Percentiles rank a stretch among this genome's conserved stretches.
These are phyloP conservation scores for Pygathrix nemaeus DNA, from an alignment of 2,113 vertebrate species.

Conservation along the genomic window DNA sequence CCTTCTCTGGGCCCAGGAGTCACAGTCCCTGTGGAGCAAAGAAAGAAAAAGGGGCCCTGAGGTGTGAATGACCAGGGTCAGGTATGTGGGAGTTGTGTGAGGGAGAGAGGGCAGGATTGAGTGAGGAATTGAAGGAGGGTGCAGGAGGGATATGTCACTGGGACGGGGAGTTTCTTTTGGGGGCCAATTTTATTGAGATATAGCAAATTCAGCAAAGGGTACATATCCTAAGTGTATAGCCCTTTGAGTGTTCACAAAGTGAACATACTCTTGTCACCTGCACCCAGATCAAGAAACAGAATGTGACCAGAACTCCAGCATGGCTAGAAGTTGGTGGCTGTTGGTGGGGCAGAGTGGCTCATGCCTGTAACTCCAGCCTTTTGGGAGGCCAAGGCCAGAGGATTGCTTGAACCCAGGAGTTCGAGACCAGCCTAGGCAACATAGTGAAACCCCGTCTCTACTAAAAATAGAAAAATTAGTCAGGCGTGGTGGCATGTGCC, in stretches of 20 bases:
- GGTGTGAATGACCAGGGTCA: not conserved
- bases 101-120: not conserved
- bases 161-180: not conserved
- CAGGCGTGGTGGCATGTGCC: too few relatives aligned
- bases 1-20: not conserved
- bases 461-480: too few relatives aligned
- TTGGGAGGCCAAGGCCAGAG: too few relatives aligned
- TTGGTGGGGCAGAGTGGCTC: too few relatives aligned
- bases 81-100: not conserved
- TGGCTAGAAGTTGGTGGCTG: not conserved
- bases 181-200: not conserved
- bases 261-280: not conserved
- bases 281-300: not conserved
- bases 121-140: not conserved
- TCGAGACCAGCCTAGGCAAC: too few relatives aligned
- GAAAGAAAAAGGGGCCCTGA: not conserved
- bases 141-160: not conserved
- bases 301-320: not conserved
- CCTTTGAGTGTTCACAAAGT: constrained; percentile 1
- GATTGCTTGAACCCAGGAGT: too few relatives aligned
- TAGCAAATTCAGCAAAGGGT: not conserved
- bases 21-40: not conserved
- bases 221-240: not conserved
- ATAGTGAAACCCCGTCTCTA: too few relatives aligned
- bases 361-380: too few relatives aligned